Evolutionary conservation across 2,113 vertebrate species (phyloP).

Genomic region (Ardeotis arabs): DNA sequence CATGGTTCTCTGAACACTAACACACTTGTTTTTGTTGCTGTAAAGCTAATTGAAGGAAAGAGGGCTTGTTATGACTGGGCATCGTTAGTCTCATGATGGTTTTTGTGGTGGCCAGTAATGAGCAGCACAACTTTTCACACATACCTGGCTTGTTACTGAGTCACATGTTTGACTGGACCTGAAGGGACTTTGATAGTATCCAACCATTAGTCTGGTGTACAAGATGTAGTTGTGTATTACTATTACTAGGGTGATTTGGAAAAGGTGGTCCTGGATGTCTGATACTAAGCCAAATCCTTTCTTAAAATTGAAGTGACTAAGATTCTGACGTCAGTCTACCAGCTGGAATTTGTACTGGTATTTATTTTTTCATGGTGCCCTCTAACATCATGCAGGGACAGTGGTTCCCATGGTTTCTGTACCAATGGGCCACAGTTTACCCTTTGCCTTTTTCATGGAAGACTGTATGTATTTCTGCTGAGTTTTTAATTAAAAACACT

Average conservation of each 20-base stretch:
- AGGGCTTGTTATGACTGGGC: not conserved
- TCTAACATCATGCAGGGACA: not conserved
- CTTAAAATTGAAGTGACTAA: not conserved
- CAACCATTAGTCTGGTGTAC: too few relatives aligned
- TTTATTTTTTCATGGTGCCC: not conserved
- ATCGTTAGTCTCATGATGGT: fast-evolving
- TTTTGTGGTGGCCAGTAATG: not conserved
- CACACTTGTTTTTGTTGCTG: not conserved
- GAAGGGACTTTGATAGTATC: not conserved
- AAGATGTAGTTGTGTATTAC: not conserved
- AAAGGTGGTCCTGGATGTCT: not conserved
- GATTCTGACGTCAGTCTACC: not conserved
- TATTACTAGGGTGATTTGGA: not conserved
- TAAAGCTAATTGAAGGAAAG: not conserved
- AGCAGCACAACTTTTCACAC: not conserved
- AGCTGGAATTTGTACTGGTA: not conserved
- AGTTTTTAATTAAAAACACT: not conserved
- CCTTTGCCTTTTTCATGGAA: not conserved
- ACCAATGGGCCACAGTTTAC: not conserved
- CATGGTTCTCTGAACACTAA: not conserved
- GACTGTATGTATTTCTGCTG: not conserved
- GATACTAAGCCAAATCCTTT: not conserved
- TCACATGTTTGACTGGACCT: not conserved
- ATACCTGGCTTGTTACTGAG: not conserved
- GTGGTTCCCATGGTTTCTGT: not conserved